Base-by-base conservation (phyloP, 1,140 invertebrate species). In the Aphis craccivora region DNA sequence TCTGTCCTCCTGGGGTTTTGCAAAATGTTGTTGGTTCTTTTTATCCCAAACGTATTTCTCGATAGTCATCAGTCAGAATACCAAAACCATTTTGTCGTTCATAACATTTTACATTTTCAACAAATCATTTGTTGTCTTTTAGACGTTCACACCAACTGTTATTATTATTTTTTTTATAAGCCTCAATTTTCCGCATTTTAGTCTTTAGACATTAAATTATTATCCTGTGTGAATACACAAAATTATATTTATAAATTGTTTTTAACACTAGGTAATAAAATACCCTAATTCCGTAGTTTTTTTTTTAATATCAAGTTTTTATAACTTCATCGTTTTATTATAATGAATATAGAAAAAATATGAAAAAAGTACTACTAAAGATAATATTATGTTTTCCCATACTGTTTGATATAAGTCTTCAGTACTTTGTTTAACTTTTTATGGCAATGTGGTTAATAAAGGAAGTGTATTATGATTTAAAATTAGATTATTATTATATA, bases 1-100 rank as follows among this genome's bases (percentile, higher is more conserved):
- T 92, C 48, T 83, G 76, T 84, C 35, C 91, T 92, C 76, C 35
- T 37, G 76, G 76, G 91, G 91, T 84, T 84, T 92, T 53, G 23
- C n/a, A n/a, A 92, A 92, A 92, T 92, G 45, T 51, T 92, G 90
- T 48, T 48, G 87, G 87, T 91, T 91, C 43, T 92, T 91, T 91
- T 81, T 48, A 81, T 91, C 40, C 90, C 60, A 91, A 81, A 91
- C 40, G 43, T 37, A 81, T 91, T 81, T 91, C 67, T 91, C 40
- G 60, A 90, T 90, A 60, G 88, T 90, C 88, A 90, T 90, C 51
- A 60, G 51, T 90, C 88, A 90, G 53, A 55, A 90, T 40, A 90
- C 88, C 30, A 90, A 90, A 60, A 90, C 53, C 53, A 90, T 90
- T 60, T 60, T 90, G 88, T 90, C 88, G 53, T 90, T 90, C 23